Conservation (phyloP, 2,888 invertebrate genomes). For the Cylindroiulus punctatus region DNA sequence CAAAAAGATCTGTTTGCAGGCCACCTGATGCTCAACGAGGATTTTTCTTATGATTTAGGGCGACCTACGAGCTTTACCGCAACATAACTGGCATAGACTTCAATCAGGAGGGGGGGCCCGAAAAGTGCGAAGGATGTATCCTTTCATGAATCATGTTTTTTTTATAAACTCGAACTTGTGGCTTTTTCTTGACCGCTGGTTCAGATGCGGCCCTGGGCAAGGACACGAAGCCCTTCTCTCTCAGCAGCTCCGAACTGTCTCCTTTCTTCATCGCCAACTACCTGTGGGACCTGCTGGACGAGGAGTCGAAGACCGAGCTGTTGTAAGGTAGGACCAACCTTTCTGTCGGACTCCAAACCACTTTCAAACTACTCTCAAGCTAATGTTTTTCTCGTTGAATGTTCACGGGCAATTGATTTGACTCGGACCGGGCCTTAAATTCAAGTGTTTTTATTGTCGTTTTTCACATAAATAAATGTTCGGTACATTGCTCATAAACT, state of each 20-base stretch:
- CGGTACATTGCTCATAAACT: not conserved
- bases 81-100: not conserved
- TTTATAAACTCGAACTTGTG: not conserved
- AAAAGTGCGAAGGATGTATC: conserved; percentile 46
- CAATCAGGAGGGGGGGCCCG: not conserved
- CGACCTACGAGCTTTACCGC: not conserved
- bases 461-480: conserved; percentile 8
- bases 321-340: not conserved
- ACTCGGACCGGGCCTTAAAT: not conserved
- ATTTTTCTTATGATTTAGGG: not conserved
- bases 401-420: not conserved
- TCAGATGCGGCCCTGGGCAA: not conserved
- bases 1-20: not conserved
- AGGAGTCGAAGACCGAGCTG: not conserved
- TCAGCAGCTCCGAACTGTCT: not conserved
- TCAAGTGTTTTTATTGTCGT: not conserved
- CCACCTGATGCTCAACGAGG: not conserved
- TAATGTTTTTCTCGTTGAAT: too few relatives aligned
- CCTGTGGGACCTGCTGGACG: conserved; percentile 47
- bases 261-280: not conserved
- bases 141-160: not conserved
- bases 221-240: conserved; percentile 7
- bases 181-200: not conserved
- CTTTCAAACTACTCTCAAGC: too few relatives aligned
- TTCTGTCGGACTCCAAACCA: not conserved